A percentile compares a stretch with the other conserved stretches of the same genome.
Evolutionary conservation across 2,113 vertebrate genomes (phyloP).

Genomic region (Archilochus colubris): DNA sequence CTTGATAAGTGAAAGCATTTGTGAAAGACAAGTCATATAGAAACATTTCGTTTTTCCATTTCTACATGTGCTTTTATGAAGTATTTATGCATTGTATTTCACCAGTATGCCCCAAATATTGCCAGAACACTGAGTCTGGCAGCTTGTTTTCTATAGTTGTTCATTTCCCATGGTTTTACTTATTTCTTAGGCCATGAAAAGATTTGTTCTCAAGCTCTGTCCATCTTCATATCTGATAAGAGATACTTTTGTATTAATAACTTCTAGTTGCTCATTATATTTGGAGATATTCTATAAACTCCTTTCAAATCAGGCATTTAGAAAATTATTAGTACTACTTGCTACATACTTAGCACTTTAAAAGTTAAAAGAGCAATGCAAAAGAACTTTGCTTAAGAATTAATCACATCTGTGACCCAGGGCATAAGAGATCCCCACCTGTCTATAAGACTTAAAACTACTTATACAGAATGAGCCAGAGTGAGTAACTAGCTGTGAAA

Average conservation of each 20-base stretch:
- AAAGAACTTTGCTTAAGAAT: slow-evolving; percentile 18
- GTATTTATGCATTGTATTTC: neutral
- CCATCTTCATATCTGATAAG: neutral
- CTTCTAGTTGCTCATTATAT: neutral
- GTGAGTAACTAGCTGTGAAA: neutral
- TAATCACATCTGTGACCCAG: slow-evolving; percentile 22
- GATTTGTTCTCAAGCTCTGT: neutral
- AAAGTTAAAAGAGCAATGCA: neutral
- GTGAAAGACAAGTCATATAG: neutral
- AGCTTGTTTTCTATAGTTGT: neutral
- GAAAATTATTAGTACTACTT: neutral
- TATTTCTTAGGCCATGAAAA: neutral
- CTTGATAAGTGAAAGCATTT: slow-evolving; percentile 2
- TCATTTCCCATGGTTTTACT: neutral
- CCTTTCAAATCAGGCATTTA: slow-evolving; percentile 19
- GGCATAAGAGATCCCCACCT: slow-evolving; percentile 11
- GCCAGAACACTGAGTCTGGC: neutral
- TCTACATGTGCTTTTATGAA: neutral
- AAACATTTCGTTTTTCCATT: neutral
- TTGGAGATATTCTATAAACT: neutral
- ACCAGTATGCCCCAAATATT: neutral
- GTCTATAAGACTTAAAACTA: slow-evolving; percentile 49
- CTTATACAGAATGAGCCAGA: neutral
- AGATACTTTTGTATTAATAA: neutral
- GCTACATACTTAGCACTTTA: neutral